phyloP scores from a whole-genome alignment of 2,113 vertebrate genomes.

The Opisthocomus hoazin region DNA sequence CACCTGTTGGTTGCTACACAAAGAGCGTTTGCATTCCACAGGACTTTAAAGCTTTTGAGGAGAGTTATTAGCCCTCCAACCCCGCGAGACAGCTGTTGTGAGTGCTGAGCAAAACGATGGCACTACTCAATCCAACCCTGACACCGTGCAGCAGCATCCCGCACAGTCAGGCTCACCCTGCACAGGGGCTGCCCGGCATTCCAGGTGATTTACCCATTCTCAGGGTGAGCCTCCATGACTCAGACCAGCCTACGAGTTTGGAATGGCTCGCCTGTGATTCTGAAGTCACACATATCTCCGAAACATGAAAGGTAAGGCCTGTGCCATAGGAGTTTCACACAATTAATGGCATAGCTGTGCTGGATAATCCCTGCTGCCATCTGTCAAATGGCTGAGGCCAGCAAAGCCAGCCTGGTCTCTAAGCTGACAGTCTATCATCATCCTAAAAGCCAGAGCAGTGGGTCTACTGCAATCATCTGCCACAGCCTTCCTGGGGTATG shows the following conservation, averaged over 20 bases:
- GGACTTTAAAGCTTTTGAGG: neutral
- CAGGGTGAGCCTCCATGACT: neutral
- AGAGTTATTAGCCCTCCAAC: accelerated
- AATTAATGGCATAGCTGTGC: neutral
- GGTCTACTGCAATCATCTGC: neutral
- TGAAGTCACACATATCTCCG: neutral
- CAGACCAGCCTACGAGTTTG: neutral
- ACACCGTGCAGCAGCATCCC: neutral
- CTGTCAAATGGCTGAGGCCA: neutral
- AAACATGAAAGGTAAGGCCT: neutral
- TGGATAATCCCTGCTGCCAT: neutral
- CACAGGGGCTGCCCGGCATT: neutral
- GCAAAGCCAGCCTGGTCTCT: neutral
- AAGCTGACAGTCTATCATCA: neutral
- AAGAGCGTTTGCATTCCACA: neutral
- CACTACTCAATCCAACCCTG: neutral
- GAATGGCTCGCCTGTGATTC: neutral
- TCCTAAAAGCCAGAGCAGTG: neutral
- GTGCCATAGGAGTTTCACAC: neutral
- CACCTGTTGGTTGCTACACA: neutral
- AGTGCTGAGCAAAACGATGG: accelerated
- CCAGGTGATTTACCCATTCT: neutral
- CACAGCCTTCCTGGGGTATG: neutral
- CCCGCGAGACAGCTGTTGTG: neutral
- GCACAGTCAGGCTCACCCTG: accelerated